Percentiles rank a stretch among this genome's conserved stretches.
These are phyloP conservation scores for Drosophila erecta DNA, from an alignment of 1,140 invertebrate species.

Conservation along the genomic window DNA sequence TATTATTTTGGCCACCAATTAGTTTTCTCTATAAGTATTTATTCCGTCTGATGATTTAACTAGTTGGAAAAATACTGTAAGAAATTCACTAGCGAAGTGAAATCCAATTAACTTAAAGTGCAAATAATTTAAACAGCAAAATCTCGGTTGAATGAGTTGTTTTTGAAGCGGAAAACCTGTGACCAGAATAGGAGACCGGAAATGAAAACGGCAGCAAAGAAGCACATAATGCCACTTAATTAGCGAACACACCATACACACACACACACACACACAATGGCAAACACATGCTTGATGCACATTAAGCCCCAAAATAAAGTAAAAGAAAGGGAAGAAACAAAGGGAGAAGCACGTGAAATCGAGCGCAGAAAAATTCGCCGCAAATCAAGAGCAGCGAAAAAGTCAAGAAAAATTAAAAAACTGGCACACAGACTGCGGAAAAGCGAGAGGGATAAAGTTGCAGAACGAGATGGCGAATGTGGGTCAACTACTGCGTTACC, in stretches of 20 bases:
- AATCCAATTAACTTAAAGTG: slow-evolving; percentile 11
- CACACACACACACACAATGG: slow-evolving; percentile 19
- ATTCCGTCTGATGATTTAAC: not conserved
- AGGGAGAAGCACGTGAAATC: slow-evolving; percentile 13
- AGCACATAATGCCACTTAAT: slow-evolving; percentile 61
- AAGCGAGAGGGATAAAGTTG: not conserved
- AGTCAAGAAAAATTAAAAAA: slow-evolving; percentile 68
- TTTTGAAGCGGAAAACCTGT: slow-evolving; percentile 25
- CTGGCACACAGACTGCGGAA: slow-evolving; percentile 22
- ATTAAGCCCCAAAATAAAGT: slow-evolving; percentile 30
- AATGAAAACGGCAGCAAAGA: slow-evolving; percentile 24
- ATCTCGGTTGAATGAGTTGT: not conserved
- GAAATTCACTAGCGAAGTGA: not conserved
- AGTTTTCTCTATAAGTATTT: not conserved
- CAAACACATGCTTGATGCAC: slow-evolving; percentile 50
- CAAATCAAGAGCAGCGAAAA: slow-evolving; percentile 74
- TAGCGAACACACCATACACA: slow-evolving; percentile 22
- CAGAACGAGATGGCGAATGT: slow-evolving; percentile 45
- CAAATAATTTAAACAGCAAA: not conserved
- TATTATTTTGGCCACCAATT: not conserved
- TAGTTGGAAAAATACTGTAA: not conserved
- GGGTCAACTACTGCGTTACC: slow-evolving; percentile 69
- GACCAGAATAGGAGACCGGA: slow-evolving; percentile 34
- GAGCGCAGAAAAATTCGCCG: slow-evolving; percentile 42
- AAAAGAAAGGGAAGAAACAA: not conserved